Evolutionary conservation across 2,797 vertebrate species (phyloP).

Genomic region (Carcharodon carcharias): DNA sequence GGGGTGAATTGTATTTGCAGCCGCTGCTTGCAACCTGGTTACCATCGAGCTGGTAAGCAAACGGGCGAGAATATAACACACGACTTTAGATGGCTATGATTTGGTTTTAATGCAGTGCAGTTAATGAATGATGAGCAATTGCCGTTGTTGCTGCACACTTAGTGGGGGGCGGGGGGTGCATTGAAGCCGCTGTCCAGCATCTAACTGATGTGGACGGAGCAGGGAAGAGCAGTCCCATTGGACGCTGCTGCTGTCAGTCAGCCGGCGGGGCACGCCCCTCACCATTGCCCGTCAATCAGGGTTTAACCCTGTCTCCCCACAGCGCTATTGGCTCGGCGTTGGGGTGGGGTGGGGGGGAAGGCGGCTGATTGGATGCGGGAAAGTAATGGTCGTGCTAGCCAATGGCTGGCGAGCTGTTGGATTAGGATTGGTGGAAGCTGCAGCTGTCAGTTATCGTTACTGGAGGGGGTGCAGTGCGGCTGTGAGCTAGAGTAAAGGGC

Average conservation of each 20-base stretch:
- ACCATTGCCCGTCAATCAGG: not conserved
- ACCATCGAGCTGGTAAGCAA: not conserved
- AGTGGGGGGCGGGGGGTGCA: no score
- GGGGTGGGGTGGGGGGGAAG: fast-evolving
- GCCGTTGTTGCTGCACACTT: not conserved
- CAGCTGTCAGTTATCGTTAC: not conserved
- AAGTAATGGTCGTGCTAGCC: not conserved
- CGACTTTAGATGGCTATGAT: not conserved
- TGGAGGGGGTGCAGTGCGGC: not conserved
- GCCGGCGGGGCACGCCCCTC: no score
- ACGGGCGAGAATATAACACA: not conserved
- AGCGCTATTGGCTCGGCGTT: not conserved
- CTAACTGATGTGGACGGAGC: no score
- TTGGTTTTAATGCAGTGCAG: not conserved
- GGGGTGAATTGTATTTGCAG: not conserved
- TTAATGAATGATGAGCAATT: not conserved
- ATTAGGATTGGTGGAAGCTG: not conserved
- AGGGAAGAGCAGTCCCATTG: not conserved
- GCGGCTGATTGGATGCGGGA: not conserved
- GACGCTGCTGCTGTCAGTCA: not conserved
- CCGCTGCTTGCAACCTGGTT: not conserved
- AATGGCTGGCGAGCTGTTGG: not conserved
- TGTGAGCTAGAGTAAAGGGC: not conserved
- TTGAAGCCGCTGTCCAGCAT: not conserved
- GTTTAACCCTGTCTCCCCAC: no score